phyloP scores from a whole-genome alignment of 2,797 vertebrate genomes.

The Catharus ustulatus region DNA sequence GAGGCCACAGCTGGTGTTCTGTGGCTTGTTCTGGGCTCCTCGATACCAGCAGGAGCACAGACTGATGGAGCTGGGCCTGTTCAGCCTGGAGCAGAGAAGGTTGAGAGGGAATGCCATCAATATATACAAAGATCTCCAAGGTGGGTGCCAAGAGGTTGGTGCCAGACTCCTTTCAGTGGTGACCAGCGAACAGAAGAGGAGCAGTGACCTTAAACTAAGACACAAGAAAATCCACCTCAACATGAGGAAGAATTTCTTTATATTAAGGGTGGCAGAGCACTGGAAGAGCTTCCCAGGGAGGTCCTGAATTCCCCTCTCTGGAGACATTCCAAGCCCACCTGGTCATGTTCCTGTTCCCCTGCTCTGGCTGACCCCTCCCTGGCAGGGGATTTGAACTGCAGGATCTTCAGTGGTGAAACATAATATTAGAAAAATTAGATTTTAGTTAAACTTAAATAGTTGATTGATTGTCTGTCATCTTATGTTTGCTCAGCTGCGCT shows the following conservation, averaged over 20 bases:
- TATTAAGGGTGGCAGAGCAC: background rate
- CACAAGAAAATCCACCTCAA: background rate
- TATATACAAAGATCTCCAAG: background rate
- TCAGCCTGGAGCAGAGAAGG: background rate
- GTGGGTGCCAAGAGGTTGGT: fast-evolving
- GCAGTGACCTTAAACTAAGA: background rate
- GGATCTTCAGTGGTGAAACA: too few species aligned
- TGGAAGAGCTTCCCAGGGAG: background rate
- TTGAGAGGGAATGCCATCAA: background rate
- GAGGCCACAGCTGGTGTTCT: background rate
- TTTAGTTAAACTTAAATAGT: too few species aligned
- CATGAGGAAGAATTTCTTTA: background rate
- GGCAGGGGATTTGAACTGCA: background rate
- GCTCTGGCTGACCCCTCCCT: background rate
- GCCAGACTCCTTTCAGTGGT: background rate
- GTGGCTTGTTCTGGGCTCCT: background rate
- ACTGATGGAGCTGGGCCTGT: background rate
- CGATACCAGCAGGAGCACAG: background rate
- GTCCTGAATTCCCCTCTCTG: background rate
- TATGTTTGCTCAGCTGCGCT: too few species aligned
- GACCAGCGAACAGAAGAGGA: fast-evolving
- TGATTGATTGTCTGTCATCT: too few species aligned
- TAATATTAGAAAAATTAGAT: too few species aligned
- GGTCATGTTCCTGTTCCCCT: fast-evolving
- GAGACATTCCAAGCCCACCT: background rate